A percentile compares a stretch with the other conserved stretches of the same genome.
Conservation (phyloP, 2,797 vertebrate species). For the Australoheros facetus region DNA sequence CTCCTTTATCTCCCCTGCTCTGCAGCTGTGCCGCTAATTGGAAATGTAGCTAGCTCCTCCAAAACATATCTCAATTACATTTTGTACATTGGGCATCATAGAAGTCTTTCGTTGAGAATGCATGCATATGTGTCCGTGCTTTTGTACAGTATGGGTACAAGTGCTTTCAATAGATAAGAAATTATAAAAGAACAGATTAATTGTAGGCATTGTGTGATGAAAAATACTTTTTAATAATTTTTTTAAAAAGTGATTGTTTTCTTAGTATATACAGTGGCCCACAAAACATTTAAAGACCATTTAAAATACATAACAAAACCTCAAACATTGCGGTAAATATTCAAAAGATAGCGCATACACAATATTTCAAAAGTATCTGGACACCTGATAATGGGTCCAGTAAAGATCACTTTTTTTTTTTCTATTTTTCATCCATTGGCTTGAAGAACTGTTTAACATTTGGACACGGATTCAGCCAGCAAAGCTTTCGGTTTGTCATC, state of each 20-base stretch:
- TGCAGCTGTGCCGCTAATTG: conserved; percentile 88
- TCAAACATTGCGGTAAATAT: not conserved
- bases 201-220: not conserved
- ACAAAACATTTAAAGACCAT: not conserved
- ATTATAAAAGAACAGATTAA: not conserved
- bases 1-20: conserved; percentile 81
- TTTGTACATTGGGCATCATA: conserved; percentile 38
- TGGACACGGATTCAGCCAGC: not conserved
- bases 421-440: not conserved
- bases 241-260: not conserved
- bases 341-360: not conserved
- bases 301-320: not conserved
- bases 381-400: not conserved
- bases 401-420: not conserved
- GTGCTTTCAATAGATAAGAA: not conserved
- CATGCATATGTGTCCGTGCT: not conserved
- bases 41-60: conserved; percentile 86
- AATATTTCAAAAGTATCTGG: not conserved
- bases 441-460: not conserved
- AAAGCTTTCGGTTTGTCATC: not conserved
- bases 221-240: not conserved
- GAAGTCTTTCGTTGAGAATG: conserved; percentile 19
- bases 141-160: conserved; percentile 4
- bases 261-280: not conserved
- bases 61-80: conserved; percentile 77